Evolutionary conservation across 2,888 invertebrate genomes (phyloP).

Genomic region (Sphinx pinastri): DNA sequence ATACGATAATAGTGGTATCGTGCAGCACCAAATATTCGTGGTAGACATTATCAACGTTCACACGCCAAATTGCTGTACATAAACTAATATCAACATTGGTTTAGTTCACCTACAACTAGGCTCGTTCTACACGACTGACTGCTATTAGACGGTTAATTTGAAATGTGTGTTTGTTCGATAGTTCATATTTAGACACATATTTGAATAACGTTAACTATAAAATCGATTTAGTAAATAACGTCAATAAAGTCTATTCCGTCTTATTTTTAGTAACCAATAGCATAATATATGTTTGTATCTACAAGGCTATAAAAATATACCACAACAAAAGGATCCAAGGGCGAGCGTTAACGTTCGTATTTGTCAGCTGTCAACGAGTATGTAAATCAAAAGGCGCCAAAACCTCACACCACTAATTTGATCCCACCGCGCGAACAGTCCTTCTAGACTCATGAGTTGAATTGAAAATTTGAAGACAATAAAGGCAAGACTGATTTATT

Average conservation of each 20-base stretch:
- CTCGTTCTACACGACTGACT: background rate
- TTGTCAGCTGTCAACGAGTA: slow-evolving; percentile 19
- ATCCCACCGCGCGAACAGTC: slow-evolving; percentile 43
- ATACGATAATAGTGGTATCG: background rate
- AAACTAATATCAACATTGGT: slow-evolving; percentile 12
- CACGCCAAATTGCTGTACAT: background rate
- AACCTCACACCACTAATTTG: slow-evolving; percentile 49
- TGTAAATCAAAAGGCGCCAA: slow-evolving; percentile 56
- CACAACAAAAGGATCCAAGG: slow-evolving; percentile 35
- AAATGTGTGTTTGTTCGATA: background rate
- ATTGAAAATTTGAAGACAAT: slow-evolving; percentile 45
- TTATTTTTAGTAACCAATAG: no score
- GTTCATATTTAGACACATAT: background rate
- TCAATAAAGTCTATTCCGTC: background rate
- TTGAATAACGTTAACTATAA: background rate
- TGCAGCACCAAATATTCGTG: slow-evolving; percentile 10
- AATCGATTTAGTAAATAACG: background rate
- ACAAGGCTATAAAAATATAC: slow-evolving; percentile 18
- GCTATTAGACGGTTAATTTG: background rate
- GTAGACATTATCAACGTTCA: background rate
- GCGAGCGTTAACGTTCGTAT: slow-evolving; percentile 26
- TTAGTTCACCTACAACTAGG: background rate
- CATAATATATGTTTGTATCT: slow-evolving; percentile 3
- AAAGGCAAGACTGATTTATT: slow-evolving; percentile 27
- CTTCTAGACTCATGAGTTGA: slow-evolving; percentile 51